Percentiles rank a stretch among this genome's conserved stretches.
Conservation (phyloP, 2,797 vertebrate genomes). For the Sarcophilus harrisii region DNA sequence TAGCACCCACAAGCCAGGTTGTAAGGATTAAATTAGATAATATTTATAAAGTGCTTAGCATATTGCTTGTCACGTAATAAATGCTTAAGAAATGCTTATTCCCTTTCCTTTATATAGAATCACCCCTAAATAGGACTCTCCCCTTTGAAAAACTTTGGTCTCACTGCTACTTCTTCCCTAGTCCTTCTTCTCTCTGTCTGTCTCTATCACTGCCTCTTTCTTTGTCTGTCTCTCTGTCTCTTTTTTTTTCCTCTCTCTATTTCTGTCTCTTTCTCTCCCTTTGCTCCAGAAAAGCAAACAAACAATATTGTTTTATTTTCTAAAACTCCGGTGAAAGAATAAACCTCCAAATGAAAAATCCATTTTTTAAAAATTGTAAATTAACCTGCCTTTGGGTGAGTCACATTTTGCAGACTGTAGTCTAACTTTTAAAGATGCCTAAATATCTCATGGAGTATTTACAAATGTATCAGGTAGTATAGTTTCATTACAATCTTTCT, state of each 20-base stretch:
- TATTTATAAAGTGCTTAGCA: not conserved
- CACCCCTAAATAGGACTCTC: not conserved
- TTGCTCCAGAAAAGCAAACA: slow-evolving; percentile 78
- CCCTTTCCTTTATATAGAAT: not conserved
- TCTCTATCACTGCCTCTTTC: too few relatives aligned
- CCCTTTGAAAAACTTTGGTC: not conserved
- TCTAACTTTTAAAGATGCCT: slow-evolving; percentile 82
- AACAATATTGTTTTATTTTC: slow-evolving; percentile 90
- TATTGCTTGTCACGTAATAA: not conserved
- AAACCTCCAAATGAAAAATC: slow-evolving; percentile 87
- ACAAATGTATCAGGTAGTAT: slow-evolving; percentile 90
- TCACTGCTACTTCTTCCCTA: not conserved
- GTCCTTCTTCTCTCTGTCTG: too few relatives aligned
- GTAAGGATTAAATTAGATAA: not conserved
- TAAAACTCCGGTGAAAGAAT: slow-evolving; percentile 87
- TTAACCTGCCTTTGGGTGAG: slow-evolving; percentile 86
- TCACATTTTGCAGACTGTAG: slow-evolving; percentile 85
- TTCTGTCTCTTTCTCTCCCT: not conserved
- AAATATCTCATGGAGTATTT: slow-evolving; percentile 85
- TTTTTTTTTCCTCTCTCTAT: not conserved
- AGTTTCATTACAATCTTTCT: slow-evolving; percentile 81
- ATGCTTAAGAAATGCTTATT: not conserved
- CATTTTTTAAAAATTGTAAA: slow-evolving; percentile 82
- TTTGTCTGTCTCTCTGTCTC: too few relatives aligned
- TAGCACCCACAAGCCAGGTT: not conserved